Evolutionary conservation across 2,888 invertebrate species (phyloP), one percentile per base, ranked within the genome.

Genomic region (Entomobrya multifasciata): DNA sequence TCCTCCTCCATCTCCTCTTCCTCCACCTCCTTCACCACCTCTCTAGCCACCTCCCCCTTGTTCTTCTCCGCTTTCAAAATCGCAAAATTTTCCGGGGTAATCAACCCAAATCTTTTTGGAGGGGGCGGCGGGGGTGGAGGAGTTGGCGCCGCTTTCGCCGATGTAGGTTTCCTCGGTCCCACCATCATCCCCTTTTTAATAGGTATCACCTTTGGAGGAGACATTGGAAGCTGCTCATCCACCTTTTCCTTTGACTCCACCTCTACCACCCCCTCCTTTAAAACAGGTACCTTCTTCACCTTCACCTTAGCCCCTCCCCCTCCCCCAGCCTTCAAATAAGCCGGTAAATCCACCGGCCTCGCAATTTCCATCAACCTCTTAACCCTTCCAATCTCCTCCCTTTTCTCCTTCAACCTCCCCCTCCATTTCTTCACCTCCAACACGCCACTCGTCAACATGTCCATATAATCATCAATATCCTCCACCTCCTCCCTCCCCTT

Each of bases 381-480:
- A 0, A 96, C 92, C 91, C 95, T 95, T 0, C 93, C 92, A 86
- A 96, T 94, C 91, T 97, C 96, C 11, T 93, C 93, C 91, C 94
- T 95, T 5, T 97, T 92, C 86, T 95, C 95, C 52, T 94, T 93
- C 41, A 97, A 82, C 94, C 94, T 92, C 22, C 93, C 91, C 88
- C 92, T 93, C 47, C 97, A 92, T 47, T 94, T 94, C 49, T 94
- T 94, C 8, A 89, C 81, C 36, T 90, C 90, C 10, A 87, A 74
- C 17, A 78, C 92, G 3, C 93, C 93, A 10, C 92, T 91, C 86
- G 93, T 93, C 47, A 94, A 92, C 22, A 92, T 92, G 6, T 90
- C 90, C 97, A 98, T 97, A 92, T 95, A 98, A 5, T 95, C 95
- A 92, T 98, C 98, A 67, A 98, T 55, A 49, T 88, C 88, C 25